Evolutionary conservation across 2,888 invertebrate species (phyloP).

Genomic region (Ctena decussata): DNA sequence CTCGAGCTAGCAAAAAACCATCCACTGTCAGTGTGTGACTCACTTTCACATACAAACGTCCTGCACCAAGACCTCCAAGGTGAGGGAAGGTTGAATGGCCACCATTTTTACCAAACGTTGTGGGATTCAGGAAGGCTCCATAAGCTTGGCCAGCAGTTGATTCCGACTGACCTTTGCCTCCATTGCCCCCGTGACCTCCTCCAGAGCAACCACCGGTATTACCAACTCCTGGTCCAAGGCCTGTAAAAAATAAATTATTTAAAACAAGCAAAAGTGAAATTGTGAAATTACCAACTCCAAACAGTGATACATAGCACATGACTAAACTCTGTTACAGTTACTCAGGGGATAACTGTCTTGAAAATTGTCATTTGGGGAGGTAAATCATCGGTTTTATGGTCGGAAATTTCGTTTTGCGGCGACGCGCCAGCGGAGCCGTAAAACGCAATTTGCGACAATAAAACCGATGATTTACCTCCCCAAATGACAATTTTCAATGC

Average conservation of each 20-base stretch:
- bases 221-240: constrained; percentile 65
- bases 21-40: constrained; percentile 67
- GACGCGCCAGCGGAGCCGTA: too few relatives aligned
- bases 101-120: constrained; percentile 76
- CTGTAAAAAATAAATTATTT: constrained; percentile 18
- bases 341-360: too few relatives aligned
- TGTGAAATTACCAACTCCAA: too few relatives aligned
- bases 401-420: too few relatives aligned
- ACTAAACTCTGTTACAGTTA: too few relatives aligned
- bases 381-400: too few relatives aligned
- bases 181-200: constrained; percentile 78
- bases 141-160: constrained; percentile 65
- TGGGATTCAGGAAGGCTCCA: constrained; percentile 72
- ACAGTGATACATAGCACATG: too few relatives aligned
- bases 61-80: constrained; percentile 73
- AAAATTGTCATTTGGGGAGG: too few relatives aligned
- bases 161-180: constrained; percentile 74
- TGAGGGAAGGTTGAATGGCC: constrained; percentile 77
- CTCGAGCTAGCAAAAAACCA: constrained; percentile 45
- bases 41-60: constrained; percentile 69
- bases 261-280: too few relatives aligned
- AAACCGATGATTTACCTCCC: too few relatives aligned
- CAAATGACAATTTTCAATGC: too few relatives aligned
- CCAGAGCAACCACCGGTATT: constrained; percentile 70
- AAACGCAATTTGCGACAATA: too few relatives aligned